A percentile compares a stretch with the other conserved stretches of the same genome.
Evolutionary conservation across 2,888 invertebrate species (phyloP).

Genomic region (Nomada fucata): DNA sequence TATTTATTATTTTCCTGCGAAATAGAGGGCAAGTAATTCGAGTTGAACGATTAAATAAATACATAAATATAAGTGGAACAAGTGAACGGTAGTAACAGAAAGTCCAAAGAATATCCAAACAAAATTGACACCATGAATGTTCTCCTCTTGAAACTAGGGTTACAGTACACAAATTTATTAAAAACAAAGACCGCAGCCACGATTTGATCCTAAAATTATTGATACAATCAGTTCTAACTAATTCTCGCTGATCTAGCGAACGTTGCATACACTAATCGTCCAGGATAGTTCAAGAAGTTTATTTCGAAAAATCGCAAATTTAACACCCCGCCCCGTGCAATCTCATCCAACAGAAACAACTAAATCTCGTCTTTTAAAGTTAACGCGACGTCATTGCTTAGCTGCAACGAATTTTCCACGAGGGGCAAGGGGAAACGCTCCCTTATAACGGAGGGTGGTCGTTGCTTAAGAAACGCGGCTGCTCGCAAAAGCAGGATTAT

Average conservation of each 20-base stretch:
- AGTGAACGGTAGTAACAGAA: neutral
- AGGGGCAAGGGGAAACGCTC: neutral
- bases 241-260: neutral
- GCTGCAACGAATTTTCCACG: neutral
- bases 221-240: neutral
- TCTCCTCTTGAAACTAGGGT: neutral
- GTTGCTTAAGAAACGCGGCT: conserved; percentile 7
- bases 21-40: conserved; percentile 4
- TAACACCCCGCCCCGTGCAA: neutral
- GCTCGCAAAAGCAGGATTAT: conserved; percentile 50
- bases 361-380: neutral
- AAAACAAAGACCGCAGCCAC: too few species aligned
- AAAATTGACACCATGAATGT: conserved; percentile 1
- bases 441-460: conserved; percentile 21
- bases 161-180: too few species aligned
- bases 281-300: too few species aligned
- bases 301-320: too few species aligned
- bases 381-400: neutral
- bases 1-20: neutral
- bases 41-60: neutral
- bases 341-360: neutral
- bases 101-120: neutral
- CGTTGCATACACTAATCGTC: too few species aligned
- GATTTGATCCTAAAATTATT: too few species aligned
- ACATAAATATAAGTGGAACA: neutral